Evolutionary conservation across 1,140 invertebrate genomes (phyloP), one percentile per base, ranked within the genome.

Genomic region (Drosophila eugracilis): DNA sequence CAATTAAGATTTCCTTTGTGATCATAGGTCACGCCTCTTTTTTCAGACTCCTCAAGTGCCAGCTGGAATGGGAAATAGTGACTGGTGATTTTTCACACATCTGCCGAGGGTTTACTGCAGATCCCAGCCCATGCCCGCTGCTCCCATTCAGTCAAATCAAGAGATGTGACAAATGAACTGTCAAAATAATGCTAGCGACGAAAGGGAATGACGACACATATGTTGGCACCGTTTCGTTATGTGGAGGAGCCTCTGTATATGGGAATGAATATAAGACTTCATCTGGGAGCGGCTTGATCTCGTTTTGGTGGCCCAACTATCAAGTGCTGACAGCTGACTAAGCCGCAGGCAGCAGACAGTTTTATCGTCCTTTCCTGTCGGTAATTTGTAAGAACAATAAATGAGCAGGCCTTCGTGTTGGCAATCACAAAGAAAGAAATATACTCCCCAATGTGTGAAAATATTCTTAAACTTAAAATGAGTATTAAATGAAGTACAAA

Each of bases 131-230:
- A 14, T 37, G 15, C 21, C 28, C 34, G 48, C 15, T 26, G 60
- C 60, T 30, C 45, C 32, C 70, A 75, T 57, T 65, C 62, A 60
- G 67, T 63, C 66, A 81, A 85, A 85, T 85, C 81, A 85, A 60
- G 62, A 65, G 73, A 74, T 65, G 67, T 85, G 81, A 85, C 81
- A 85, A 85, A 85, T 85, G 81, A 85, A 85, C 81, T 85, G 83
- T 85, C 81, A 86, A 74, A 85, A 85, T 85, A 77, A 77, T 80
- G 70, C 57, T 57, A 63, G 67, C 50, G 66, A 57, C 41, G 39
- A 73, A 72, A 60, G 76, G 71, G 69, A 63, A 59, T 72, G 75
- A 85, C 58, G 60, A 79, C 80, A 70, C 76, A 78, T 28, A 32
- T 54, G 57, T 39, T 55, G 22, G 45, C 21, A 19, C 19, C 14